Base-by-base conservation (phyloP, 92 coral and sea anemone genomes). In the Desmophyllum pertusum region DNA sequence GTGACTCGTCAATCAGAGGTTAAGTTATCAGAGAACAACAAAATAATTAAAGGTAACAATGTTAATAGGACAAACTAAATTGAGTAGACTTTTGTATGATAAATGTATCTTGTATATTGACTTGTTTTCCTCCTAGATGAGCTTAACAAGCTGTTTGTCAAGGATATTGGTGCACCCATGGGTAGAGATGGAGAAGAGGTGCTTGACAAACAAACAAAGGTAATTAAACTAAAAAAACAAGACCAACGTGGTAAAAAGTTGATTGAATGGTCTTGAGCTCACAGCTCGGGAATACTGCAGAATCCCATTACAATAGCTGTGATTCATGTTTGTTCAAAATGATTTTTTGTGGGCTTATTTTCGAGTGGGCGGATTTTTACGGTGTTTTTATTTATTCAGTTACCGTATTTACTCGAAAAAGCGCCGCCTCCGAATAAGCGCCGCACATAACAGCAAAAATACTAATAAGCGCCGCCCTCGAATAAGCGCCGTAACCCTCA, bases 401-500 rank as follows among this genome's bases (percentile, higher is more conserved):
- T n/a, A n/a, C n/a, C n/a, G n/a, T n/a, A n/a, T n/a, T n/a, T n/a
- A n/a, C n/a, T n/a, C n/a, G n/a, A n/a, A n/a, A n/a, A n/a, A n/a
- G n/a, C n/a, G n/a, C n/a, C n/a, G n/a, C n/a, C n/a, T n/a, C n/a
- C n/a, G n/a, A n/a, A n/a, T n/a, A n/a, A n/a, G n/a, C n/a, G n/a
- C n/a, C n/a, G n/a, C n/a, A n/a, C n/a, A n/a, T n/a, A n/a, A n/a
- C n/a, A n/a, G n/a, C n/a, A n/a, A n/a, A n/a, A n/a, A n/a, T n/a
- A n/a, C 43, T 41, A 87, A 87, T 87, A 82, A 88, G 89, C 89
- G 89, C 91, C 88, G 83, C 91, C 91, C 85, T 88, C 91, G 91
- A 88, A 83, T 88, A 75, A 88, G 91, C 81, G 91, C 91, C 87
- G 90, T n/a, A n/a, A n/a, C n/a, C n/a, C n/a, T n/a, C n/a, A n/a